These are phyloP conservation scores for Anastrepha ludens DNA, from an alignment of 1,140 invertebrate species.

Conservation along the genomic window DNA sequence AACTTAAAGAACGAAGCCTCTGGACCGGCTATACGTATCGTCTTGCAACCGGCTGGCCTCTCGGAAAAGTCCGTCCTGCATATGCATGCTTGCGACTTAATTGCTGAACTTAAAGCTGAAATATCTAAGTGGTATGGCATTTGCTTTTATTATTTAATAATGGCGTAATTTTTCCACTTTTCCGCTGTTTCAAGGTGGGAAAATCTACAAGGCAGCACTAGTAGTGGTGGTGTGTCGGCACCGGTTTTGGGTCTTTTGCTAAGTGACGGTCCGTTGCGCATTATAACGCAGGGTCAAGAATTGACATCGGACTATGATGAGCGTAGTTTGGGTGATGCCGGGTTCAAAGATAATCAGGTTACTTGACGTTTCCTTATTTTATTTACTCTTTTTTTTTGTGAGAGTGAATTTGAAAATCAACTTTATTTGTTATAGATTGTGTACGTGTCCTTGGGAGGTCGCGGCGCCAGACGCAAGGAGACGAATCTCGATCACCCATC, in stretches of 20 bases:
- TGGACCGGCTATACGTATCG: conserved; percentile 80
- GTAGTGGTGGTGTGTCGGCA: conserved; percentile 63
- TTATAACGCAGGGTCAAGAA: conserved; percentile 95
- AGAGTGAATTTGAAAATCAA: neutral
- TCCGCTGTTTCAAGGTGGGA: conserved; percentile 64
- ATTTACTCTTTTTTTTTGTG: neutral
- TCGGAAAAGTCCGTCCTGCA: conserved; percentile 85
- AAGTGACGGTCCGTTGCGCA: conserved; percentile 89
- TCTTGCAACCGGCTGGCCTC: conserved; percentile 90
- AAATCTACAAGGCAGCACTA: conserved; percentile 64
- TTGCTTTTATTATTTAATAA: neutral
- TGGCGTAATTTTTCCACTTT: neutral
- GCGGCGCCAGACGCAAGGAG: conserved; percentile 84
- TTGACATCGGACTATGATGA: conserved; percentile 95
- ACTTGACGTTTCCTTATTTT: neutral
- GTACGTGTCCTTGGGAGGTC: conserved; percentile 89
- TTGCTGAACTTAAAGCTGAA: conserved; percentile 93
- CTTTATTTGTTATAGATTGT: conserved; percentile 78
- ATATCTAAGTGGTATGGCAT: conserved; percentile 85
- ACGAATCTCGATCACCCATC: conserved; percentile 83
- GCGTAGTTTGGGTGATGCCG: conserved; percentile 90
- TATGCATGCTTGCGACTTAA: conserved; percentile 86
- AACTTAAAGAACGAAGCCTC: conserved; percentile 76
- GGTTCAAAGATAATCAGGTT: conserved; percentile 89
- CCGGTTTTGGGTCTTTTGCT: conserved; percentile 78